A percentile compares a stretch with the other conserved stretches of the same genome.
These are phyloP conservation scores for Caranx ignobilis DNA, from an alignment of 2,113 vertebrate species.

Conservation along the genomic window DNA sequence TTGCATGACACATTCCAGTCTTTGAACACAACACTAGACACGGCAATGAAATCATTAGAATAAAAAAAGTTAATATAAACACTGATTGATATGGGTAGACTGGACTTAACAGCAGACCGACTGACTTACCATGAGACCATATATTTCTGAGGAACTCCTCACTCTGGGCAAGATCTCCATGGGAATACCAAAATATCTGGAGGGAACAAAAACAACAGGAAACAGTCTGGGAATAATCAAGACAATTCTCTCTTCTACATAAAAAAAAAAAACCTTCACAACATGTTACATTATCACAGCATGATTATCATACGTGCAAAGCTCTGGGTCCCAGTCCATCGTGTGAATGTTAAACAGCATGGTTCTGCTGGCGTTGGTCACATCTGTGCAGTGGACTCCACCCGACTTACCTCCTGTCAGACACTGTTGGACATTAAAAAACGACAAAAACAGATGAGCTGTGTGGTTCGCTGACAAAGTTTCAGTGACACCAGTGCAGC, in stretches of 20 bases:
- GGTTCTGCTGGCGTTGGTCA: constrained; percentile 94
- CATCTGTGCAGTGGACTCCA: constrained; percentile 95
- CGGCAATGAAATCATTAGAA: constrained; percentile 6
- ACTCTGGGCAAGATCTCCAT: constrained; percentile 93
- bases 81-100: neutral
- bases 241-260: neutral
- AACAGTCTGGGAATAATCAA: neutral
- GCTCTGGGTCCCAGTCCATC: constrained; percentile 93
- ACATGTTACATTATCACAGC: no score
- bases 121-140: constrained; percentile 90
- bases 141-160: constrained; percentile 95
- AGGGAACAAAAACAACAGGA: neutral
- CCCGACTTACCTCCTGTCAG: constrained; percentile 93
- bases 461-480: neutral
- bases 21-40: constrained; percentile 28
- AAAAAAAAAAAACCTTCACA: neutral
- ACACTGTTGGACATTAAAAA: constrained; percentile 79
- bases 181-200: constrained; percentile 94
- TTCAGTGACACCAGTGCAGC: neutral
- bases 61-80: neutral
- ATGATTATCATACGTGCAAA: constrained; percentile 88
- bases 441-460: neutral
- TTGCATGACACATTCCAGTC: constrained; percentile 11
- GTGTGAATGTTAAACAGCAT: constrained; percentile 97
- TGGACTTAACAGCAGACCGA: neutral